Evolutionary conservation across 2,888 invertebrate species (phyloP), one percentile per base, ranked within the genome.

Genomic region (Blastobasis lacticolella): DNA sequence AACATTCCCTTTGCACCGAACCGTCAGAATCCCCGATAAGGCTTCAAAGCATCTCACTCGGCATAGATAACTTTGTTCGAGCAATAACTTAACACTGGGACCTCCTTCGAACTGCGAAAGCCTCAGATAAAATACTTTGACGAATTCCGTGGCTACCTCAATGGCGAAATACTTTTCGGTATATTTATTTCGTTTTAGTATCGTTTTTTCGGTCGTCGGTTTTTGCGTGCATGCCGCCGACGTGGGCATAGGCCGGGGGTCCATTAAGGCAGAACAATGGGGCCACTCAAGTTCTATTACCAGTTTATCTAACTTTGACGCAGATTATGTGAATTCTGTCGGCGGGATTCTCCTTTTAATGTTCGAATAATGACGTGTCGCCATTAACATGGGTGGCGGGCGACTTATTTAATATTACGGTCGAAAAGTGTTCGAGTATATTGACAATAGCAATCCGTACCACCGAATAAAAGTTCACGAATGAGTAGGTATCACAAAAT

Each of bases 81-180:
- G 69, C 67, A 71, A 75, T 76, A 78, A 79, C 73, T 83, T 82
- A 81, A 83, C 85, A 80, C 79, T 73, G 68, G 64, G 64, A 60
- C 78, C 78, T 78, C 81, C 78, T 72, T 71, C 77, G 76, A 80
- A 78, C 85, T 85, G 85, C 82, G 84, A 87, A 83, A 78, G 79
- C 71, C 63, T 60, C 61, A 82, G 84, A 86, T 84, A 86, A 86
- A 83, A 82, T 79, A 69, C 78, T 79, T 78, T 78, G 78, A 81
- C 80, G 79, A 84, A 86, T 86, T 82, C 85, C 73, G 76, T 73
- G 75, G 76, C 75, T 69, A 70, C 67, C 73, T 74, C 76, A 78
- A 81, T 78, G 79, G 81, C 77, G 71, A 75, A 78, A 78, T 78
- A 75, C 71, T 73, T 81, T 79, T 10, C 42, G 42, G 10, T n/a